Base-by-base conservation (phyloP, 2,888 invertebrate species). In the Spatulosminthurus flaviceps region DNA sequence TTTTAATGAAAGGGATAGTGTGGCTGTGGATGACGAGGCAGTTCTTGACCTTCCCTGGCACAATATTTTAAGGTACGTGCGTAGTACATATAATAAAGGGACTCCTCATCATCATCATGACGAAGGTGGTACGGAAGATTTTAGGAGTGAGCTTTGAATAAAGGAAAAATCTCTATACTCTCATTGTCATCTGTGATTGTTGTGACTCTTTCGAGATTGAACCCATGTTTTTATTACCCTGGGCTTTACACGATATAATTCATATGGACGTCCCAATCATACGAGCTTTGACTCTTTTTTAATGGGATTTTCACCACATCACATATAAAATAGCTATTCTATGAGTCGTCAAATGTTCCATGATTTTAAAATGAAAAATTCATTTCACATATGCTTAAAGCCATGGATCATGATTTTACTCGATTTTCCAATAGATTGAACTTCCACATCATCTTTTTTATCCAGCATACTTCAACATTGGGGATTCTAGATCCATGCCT, bases 21-120 rank as follows among this genome's bases (percentile, higher is more conserved):
- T 51, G 5, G 70, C 16, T 72, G 61, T 16, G 22, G 21, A 61
- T 74, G 74, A 74, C 60, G 24, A 16, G 22, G 61, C 74, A 61
- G 42, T 71, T 74, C 74, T 74, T 74, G 61, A 74, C 74, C 74
- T 74, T 74, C 74, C 74, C 1, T n/a, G n/a, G n/a, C n/a, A n/a
- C 74, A 72, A 19, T 26, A 51, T 5, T 21, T 21, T 16, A 41
- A 11, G 4, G 42, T 42, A 41, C 16, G n/a, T 5, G 29, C 24
- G 13, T 1, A 22, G 16, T 42, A 1, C 13, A 16, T 43, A 71
- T 41, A 41, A 41, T 26, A 51, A 19, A 73, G 26, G 28, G 16
- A 9, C 5, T n/a, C n/a, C n/a, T n/a, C n/a, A n/a, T n/a, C n/a
- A n/a, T n/a, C n/a, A n/a, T n/a, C n/a, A n/a, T 70, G 41, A 29